A percentile compares a stretch with the other conserved stretches of the same genome.
Evolutionary conservation across 2,797 vertebrate genomes (phyloP).

Genomic region (Gymnoscopelus microlampas): DNA sequence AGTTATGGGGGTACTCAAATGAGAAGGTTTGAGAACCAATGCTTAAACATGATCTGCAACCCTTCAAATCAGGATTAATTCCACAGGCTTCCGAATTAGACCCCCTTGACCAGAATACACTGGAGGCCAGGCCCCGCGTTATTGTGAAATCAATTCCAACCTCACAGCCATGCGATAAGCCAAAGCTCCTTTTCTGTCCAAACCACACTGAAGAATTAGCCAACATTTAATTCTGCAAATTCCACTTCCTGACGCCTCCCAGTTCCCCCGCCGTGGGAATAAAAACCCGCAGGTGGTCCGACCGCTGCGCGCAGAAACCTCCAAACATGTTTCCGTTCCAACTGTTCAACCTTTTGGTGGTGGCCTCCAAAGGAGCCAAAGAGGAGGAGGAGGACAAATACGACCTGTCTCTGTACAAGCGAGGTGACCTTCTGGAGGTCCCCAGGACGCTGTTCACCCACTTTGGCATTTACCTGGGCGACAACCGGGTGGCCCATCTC

Average conservation of each 20-base stretch:
- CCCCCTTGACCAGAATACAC: conserved; percentile 50
- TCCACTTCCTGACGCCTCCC: conserved; percentile 52
- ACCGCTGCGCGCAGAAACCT: conserved; percentile 5
- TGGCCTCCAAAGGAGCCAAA: conserved; percentile 41
- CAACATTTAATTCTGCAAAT: conserved; percentile 66
- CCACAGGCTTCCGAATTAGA: conserved; percentile 32
- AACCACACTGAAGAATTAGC: conserved; percentile 52
- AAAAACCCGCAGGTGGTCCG: conserved; percentile 57
- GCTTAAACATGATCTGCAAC: conserved; percentile 31
- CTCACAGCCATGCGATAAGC: conserved; percentile 54
- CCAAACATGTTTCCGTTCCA: conserved; percentile 77
- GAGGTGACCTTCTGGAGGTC: conserved; percentile 93
- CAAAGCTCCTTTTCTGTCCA: conserved; percentile 71
- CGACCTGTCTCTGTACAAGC: conserved; percentile 83
- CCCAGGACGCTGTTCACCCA: conserved; percentile 94
- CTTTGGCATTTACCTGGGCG: conserved; percentile 96
- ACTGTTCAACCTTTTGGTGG: conserved; percentile 74
- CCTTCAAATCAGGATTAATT: conserved; percentile 50
- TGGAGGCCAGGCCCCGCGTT: conserved; percentile 22
- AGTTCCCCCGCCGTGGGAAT: conserved; percentile 34
- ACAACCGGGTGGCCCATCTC: conserved; percentile 92
- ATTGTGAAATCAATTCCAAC: conserved; percentile 57
- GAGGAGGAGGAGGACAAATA: conserved; percentile 51
- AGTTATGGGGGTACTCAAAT: too few relatives aligned
- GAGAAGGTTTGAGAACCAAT: too few relatives aligned